A percentile compares a stretch with the other conserved stretches of the same genome.
phyloP scores from a whole-genome alignment of 2,888 invertebrate genomes.

The Apamea epomidion region DNA sequence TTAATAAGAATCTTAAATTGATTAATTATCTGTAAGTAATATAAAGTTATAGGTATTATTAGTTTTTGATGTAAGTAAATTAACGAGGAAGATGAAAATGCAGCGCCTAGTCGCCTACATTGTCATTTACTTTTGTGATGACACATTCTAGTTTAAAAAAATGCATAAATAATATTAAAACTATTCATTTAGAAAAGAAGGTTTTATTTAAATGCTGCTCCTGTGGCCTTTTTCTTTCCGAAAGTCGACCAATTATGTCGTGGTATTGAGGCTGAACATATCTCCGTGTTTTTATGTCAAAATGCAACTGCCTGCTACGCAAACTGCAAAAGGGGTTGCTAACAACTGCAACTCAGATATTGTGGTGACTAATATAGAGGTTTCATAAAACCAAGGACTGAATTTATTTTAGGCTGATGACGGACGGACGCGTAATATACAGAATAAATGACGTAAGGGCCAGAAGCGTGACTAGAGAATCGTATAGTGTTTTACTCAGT shows the following conservation, averaged over 20 bases:
- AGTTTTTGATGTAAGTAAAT: not conserved
- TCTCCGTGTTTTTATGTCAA: not conserved
- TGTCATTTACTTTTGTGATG: not conserved
- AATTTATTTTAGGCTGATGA: not conserved
- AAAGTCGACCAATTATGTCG: not conserved
- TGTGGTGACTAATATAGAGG: not conserved
- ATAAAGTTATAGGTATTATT: not conserved
- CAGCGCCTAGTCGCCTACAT: too few relatives aligned
- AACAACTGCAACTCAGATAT: not conserved
- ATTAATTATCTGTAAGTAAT: not conserved
- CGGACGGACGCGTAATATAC: not conserved
- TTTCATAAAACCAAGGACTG: not conserved
- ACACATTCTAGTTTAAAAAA: not conserved
- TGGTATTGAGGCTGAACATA: not conserved
- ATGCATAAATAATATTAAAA: not conserved
- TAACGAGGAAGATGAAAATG: not conserved
- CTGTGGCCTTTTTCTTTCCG: not conserved
- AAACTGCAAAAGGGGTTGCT: not conserved
- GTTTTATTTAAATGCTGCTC: not conserved
- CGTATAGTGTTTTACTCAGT: not conserved
- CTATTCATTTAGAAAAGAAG: not conserved
- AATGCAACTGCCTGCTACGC: constrained; percentile 1
- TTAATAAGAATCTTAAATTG: too few relatives aligned
- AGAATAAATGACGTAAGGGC: not conserved
- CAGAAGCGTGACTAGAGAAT: not conserved